Conservation (phyloP, 2,113 vertebrate genomes). For the Bungarus multicinctus region DNA sequence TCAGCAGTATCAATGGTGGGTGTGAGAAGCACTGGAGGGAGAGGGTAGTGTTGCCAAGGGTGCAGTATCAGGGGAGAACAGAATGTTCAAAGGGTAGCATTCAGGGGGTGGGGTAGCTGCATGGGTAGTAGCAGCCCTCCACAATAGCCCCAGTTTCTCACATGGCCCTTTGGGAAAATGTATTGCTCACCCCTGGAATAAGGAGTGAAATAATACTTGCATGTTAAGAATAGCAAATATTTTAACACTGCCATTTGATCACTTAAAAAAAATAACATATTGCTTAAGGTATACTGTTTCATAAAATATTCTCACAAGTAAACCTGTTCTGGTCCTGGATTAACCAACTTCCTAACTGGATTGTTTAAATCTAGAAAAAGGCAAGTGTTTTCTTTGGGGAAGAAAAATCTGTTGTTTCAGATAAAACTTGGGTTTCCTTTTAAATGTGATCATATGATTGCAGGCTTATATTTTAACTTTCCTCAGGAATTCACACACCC, state of each 20-base stretch:
- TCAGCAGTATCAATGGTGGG: not conserved
- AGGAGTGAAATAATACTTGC: not conserved
- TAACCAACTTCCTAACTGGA: constrained; percentile 59
- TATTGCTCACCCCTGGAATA: not conserved
- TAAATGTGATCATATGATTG: constrained; percentile 80
- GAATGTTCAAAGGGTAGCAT: not conserved
- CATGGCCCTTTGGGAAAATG: not conserved
- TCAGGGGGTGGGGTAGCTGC: no score
- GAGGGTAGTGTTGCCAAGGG: no score
- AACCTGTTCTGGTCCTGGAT: not conserved
- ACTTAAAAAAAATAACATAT: not conserved
- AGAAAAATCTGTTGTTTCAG: constrained; percentile 81
- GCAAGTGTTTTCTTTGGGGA: constrained; percentile 74
- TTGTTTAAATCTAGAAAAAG: constrained; percentile 75
- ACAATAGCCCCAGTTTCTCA: not conserved
- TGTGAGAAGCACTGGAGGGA: not conserved
- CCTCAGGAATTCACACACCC: constrained; percentile 84
- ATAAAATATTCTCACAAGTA: constrained; percentile 33
- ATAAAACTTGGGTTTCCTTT: constrained; percentile 79
- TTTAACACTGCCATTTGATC: not conserved
- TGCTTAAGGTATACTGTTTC: constrained; percentile 16
- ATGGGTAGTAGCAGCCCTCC: not conserved
- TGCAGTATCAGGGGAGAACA: not conserved
- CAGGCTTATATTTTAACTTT: constrained; percentile 81
- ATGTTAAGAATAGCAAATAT: not conserved